Evolutionary conservation across 2,113 vertebrate species (phyloP).

Genomic region (Patagioenas fasciata): DNA sequence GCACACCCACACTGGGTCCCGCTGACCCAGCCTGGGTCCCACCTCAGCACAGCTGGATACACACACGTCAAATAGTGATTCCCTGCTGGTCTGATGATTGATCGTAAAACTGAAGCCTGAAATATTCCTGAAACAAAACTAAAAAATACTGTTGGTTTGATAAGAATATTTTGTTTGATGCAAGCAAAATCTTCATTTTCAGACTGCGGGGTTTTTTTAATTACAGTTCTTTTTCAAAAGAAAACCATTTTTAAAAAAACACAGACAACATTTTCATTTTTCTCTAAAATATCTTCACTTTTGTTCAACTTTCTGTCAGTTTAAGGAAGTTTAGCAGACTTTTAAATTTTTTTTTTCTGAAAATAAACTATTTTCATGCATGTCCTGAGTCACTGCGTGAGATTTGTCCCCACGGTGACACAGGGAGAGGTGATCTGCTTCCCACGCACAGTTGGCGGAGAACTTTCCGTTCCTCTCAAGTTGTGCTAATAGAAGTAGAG

Average conservation of each 20-base stretch:
- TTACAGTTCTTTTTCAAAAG: not conserved
- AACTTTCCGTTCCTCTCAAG: not conserved
- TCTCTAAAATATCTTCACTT: not conserved
- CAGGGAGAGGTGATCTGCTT: not conserved
- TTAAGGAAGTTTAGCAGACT: not conserved
- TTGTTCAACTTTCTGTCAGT: not conserved
- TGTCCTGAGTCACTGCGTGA: not conserved
- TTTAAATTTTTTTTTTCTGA: not conserved
- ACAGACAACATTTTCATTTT: not conserved
- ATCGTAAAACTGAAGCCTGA: not conserved
- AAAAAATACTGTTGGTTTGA: not conserved
- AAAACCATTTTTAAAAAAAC: not conserved
- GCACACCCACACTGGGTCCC: too few species aligned
- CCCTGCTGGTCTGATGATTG: not conserved
- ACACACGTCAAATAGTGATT: not conserved
- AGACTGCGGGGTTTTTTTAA: not conserved
- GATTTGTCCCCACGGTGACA: not conserved
- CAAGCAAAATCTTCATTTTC: not conserved
- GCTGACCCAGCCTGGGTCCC: too few species aligned
- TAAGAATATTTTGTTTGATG: not conserved
- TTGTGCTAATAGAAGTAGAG: fast-evolving
- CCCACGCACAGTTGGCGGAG: not conserved
- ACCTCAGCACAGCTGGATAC: too few species aligned
- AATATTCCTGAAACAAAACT: not conserved
- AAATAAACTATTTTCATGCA: not conserved